A percentile compares a stretch with the other conserved stretches of the same genome.
Evolutionary conservation across 2,797 vertebrate species (phyloP).

Genomic region (Selene dorsalis): DNA sequence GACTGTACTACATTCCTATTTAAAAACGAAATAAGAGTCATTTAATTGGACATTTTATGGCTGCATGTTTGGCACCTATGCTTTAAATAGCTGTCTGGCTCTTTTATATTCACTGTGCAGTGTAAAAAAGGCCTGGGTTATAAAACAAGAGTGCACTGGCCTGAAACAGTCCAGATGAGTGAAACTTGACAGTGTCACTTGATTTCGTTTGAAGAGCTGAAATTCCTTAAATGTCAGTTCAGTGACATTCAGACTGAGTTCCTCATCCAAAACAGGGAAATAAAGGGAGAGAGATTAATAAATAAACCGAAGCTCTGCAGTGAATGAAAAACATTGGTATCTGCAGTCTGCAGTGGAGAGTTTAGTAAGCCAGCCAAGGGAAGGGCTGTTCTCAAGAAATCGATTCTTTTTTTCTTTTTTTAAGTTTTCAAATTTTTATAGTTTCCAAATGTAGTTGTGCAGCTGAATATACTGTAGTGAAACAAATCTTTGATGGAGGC

Average conservation of each 20-base stretch:
- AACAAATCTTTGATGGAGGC: neutral
- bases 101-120: neutral
- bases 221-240: slow-evolving; percentile 1
- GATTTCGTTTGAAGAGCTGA: slow-evolving; percentile 29
- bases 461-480: neutral
- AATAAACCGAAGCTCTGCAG: slow-evolving; percentile 20
- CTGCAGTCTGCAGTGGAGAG: slow-evolving; percentile 14
- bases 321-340: slow-evolving; percentile 2
- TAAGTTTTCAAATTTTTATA: neutral
- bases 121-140: neutral
- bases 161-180: slow-evolving; percentile 29
- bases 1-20: neutral
- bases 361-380: neutral
- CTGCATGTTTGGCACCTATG: neutral
- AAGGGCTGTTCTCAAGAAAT: slow-evolving; percentile 11
- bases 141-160: slow-evolving; percentile 3
- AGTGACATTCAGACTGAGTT: neutral
- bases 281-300: slow-evolving; percentile 39
- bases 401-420: neutral
- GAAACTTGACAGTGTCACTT: slow-evolving; percentile 14
- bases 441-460: neutral
- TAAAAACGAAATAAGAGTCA: neutral
- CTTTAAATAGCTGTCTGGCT: neutral
- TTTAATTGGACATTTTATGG: neutral
- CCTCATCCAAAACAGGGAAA: neutral